Base-by-base conservation (phyloP, 2,113 vertebrate species). In the Gila orcuttii region DNA sequence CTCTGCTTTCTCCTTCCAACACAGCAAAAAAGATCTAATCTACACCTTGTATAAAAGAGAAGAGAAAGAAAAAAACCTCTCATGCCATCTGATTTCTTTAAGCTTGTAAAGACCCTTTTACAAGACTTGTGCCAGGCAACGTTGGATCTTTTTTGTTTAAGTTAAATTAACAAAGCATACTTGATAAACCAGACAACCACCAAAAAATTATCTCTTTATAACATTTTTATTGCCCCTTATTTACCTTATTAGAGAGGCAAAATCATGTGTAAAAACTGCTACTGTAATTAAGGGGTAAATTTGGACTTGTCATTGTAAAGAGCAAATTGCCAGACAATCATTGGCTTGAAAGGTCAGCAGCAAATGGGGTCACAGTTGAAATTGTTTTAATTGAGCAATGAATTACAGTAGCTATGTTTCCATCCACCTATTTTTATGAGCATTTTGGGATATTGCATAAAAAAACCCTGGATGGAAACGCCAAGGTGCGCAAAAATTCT, bases 21-120 rank as follows among this genome's bases (percentile, higher is more conserved):
- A 73, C 52, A 75, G 45, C 36, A 86, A 86, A 73, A 81, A 73
- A 55, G 78, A 82, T 82, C 71, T 83, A 42, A 66, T 86, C 79
- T 86, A 82, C 85, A 86, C 78, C 77, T 88, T 71, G 23, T 69
- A 73, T 36, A 64, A 60, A 74, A 50, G 39, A 81, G 74, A 82
- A 55, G 66, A 82, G 55, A 47, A 52, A 87, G 69, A 47, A 39
- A 45, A 79, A 39, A 50, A 66, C 52, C n/a, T 50, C 15, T 25
- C 28, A 69, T 45, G 10, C 39, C n/a, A 66, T 19, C 57, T 23
- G 12, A n/a, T 50, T 42, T 42, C 36, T 62, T 39, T 62, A 36
- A 57, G 31, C 19, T 45, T 28, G 10, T 28, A 17, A 62, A 42
- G 36, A 28, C 33, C 3, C 23, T 45, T 50, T 17, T n/a, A 25